Conservation (phyloP, 2,797 vertebrate genomes). For the Microctenopoma steveboyesi region DNA sequence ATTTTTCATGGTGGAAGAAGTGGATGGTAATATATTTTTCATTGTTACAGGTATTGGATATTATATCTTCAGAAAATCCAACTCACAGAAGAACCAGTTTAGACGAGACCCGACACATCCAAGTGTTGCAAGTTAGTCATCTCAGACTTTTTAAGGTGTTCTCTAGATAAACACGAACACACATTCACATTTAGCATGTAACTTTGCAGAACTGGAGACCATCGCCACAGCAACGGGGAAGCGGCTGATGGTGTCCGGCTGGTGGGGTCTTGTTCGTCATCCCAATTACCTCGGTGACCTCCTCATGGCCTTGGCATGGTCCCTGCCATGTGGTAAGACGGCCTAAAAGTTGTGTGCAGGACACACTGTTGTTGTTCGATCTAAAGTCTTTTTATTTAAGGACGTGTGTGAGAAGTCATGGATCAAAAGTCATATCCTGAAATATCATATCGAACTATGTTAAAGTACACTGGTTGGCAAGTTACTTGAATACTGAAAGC, state of each 20-base stretch:
- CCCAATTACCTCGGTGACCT: slow-evolving; percentile 94
- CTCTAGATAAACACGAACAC: neutral
- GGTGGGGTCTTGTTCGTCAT: slow-evolving; percentile 94
- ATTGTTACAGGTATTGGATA: slow-evolving; percentile 85
- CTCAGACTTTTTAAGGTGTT: neutral
- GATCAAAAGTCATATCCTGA: slow-evolving; percentile 5
- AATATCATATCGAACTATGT: neutral
- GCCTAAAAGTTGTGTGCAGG: slow-evolving; percentile 15
- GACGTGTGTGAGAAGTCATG: slow-evolving; percentile 12
- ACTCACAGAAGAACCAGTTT: slow-evolving; percentile 93
- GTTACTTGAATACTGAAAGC: no score
- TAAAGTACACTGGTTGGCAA: no score
- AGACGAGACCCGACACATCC: slow-evolving; percentile 88
- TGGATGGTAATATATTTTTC: neutral
- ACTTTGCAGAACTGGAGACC: slow-evolving; percentile 85
- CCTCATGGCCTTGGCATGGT: slow-evolving; percentile 93
- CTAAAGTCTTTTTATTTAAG: neutral
- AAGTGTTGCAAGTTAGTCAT: slow-evolving; percentile 84
- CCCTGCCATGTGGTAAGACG: slow-evolving; percentile 91
- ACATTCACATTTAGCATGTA: neutral
- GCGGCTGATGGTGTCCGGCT: slow-evolving; percentile 89
- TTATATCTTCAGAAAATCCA: slow-evolving; percentile 90
- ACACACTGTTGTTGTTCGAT: neutral
- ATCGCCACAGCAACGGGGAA: slow-evolving; percentile 91
- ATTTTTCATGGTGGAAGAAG: neutral